phyloP scores from a whole-genome alignment of 1,140 invertebrate species.

The Lepidostoma basale region DNA sequence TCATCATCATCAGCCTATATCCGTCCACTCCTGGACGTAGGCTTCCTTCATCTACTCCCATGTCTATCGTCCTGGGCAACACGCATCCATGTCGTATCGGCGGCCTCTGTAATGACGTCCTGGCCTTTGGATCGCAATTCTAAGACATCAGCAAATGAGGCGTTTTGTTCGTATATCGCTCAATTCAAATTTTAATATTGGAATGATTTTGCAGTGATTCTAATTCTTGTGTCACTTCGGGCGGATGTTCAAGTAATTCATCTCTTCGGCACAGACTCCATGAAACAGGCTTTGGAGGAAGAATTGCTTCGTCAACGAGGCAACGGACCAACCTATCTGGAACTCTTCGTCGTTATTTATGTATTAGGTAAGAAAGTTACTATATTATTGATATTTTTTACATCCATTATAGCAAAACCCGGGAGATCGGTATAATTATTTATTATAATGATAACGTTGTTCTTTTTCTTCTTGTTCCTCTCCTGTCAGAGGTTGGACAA shows the following conservation, averaged over 20 bases:
- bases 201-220: constrained; percentile 67
- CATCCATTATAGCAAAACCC: no score
- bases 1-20: no score
- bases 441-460: no score
- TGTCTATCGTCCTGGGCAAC: no score
- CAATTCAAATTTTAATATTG: neutral
- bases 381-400: neutral
- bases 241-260: constrained; percentile 78
- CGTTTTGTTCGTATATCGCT: neutral
- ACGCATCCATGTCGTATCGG: neutral
- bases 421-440: no score
- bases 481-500: no score
- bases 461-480: no score
- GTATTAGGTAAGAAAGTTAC: constrained; percentile 67
- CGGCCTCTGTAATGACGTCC: no score
- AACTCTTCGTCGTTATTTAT: constrained; percentile 78
- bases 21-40: no score
- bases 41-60: no score
- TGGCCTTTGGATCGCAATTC: no score
- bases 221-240: constrained; percentile 86
- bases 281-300: constrained; percentile 66
- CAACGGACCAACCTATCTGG: constrained; percentile 76
- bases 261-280: constrained; percentile 71
- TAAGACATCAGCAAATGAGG: no score
- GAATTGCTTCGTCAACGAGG: constrained; percentile 74